Conservation (phyloP, 1,140 invertebrate genomes). For the Aculops lycopersici region DNA sequence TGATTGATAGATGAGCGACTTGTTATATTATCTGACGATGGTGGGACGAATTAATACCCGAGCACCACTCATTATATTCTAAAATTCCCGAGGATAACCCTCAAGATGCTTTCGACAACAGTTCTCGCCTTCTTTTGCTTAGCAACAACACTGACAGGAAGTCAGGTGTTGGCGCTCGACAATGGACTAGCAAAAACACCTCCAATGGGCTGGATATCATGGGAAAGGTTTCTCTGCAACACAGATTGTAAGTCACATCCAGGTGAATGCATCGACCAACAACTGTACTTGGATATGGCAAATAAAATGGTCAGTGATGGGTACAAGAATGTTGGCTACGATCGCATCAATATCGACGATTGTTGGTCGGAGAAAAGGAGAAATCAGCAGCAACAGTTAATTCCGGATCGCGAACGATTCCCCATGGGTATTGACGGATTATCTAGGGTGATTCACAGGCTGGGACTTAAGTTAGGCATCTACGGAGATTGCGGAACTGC, state of each 20-base stretch:
- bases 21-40: no score
- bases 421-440: slow-evolving; percentile 63
- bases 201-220: slow-evolving; percentile 21
- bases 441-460: slow-evolving; percentile 18
- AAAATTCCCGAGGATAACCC: no score
- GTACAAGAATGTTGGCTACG: slow-evolving; percentile 54
- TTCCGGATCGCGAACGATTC: slow-evolving; percentile 58
- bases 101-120: no score
- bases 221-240: slow-evolving; percentile 18
- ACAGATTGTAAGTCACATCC: slow-evolving; percentile 15
- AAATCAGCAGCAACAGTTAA: slow-evolving; percentile 27
- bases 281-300: slow-evolving; percentile 61
- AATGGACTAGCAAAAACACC: slow-evolving; percentile 15
- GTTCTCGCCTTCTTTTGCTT: no score
- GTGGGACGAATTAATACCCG: no score
- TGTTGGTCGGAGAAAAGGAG: slow-evolving; percentile 64
- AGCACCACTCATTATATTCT: no score
- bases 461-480: slow-evolving; percentile 24
- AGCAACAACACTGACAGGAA: no score
- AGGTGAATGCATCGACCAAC: slow-evolving; percentile 30
- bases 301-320: slow-evolving; percentile 49
- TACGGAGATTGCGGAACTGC: slow-evolving; percentile 25
- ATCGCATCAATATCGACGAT: slow-evolving; percentile 77
- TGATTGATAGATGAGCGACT: no score
- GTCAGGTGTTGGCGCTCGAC: slow-evolving; percentile 10